Percentiles rank a stretch among this genome's conserved stretches.
These are phyloP conservation scores for Tenodera sinensis DNA, from an alignment of 2,888 invertebrate species.

Conservation along the genomic window DNA sequence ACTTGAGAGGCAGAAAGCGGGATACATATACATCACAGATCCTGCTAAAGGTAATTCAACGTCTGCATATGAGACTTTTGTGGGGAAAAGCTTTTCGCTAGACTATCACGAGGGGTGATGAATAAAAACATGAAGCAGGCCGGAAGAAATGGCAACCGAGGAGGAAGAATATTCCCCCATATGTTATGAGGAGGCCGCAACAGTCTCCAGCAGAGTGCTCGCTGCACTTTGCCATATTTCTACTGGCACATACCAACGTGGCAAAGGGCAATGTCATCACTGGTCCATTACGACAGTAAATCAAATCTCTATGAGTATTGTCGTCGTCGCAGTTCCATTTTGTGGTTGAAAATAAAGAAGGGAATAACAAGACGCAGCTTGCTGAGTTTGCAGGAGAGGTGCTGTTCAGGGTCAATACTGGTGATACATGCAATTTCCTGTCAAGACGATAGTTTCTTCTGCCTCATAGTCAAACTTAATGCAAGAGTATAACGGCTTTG, in stretches of 20 bases:
- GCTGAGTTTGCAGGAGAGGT: too few species aligned
- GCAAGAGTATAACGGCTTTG: too few species aligned
- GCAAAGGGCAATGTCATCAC: neutral
- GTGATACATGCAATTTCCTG: too few species aligned
- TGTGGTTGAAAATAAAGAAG: neutral
- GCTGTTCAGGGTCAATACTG: too few species aligned
- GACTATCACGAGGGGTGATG: neutral
- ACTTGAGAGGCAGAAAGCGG: neutral
- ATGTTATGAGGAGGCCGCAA: neutral
- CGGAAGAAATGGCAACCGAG: neutral
- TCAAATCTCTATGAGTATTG: neutral
- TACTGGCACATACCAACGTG: neutral
- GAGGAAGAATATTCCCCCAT: neutral
- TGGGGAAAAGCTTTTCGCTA: neutral
- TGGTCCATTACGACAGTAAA: conserved; percentile 20
- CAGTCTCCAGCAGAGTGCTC: neutral
- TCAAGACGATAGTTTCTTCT: too few species aligned
- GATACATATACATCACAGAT: neutral
- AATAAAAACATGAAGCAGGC: conserved; percentile 14
- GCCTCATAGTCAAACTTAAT: too few species aligned
- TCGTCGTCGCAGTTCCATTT: neutral
- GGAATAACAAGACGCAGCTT: neutral
- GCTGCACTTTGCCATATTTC: conserved; percentile 11
- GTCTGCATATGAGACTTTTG: neutral
- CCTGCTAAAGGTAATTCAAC: neutral